Evolutionary conservation across 2,113 vertebrate genomes (phyloP), one percentile per base, ranked within the genome.

Genomic region (Aythya baeri): DNA sequence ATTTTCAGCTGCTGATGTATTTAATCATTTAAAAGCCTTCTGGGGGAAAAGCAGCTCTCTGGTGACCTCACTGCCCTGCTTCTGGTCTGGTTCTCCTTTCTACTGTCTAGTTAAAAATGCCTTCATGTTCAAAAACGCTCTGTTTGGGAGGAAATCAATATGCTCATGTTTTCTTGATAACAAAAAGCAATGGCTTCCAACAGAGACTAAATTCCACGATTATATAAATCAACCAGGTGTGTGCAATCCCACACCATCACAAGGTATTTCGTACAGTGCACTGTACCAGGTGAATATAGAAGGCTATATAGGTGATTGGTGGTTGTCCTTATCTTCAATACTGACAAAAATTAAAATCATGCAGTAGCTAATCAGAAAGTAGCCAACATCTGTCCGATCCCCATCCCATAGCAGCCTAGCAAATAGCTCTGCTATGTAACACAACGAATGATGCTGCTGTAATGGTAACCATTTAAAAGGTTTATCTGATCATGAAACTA

Each of bases 51-150:
- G 88, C 93, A 96, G 96, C 88, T 92, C 94, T 97, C 91, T 93
- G 96, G 92, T 97, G 96, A 97, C 97, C 96, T 97, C 97, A 96
- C 91, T 97, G 96, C 97, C 97, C 97, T 98, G 97, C 97, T 98
- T 98, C 96, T 98, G 96, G 97, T 96, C 97, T 97, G 96, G 96
- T 97, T 97, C 96, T 96, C 91, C 91, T 97, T 97, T 97, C 94
- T 96, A 96, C 89, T 95, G 84, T 97, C 95, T 97, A 84, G 91
- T 94, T 95, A 46, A 88, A 89, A 97, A 97, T 81, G 76, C 95
- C 94, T 97, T 97, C 88, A 85, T 86, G 50, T 97, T 96, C 83
- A 94, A 96, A 96, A 98, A 86, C 81, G 82, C 83, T 95, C 93
- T 72, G 63, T 77, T 88, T 82, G 79, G 76, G 96, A 93, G 84